Base-by-base conservation (phyloP, 2,888 invertebrate genomes). In the Meloe dianella region DNA sequence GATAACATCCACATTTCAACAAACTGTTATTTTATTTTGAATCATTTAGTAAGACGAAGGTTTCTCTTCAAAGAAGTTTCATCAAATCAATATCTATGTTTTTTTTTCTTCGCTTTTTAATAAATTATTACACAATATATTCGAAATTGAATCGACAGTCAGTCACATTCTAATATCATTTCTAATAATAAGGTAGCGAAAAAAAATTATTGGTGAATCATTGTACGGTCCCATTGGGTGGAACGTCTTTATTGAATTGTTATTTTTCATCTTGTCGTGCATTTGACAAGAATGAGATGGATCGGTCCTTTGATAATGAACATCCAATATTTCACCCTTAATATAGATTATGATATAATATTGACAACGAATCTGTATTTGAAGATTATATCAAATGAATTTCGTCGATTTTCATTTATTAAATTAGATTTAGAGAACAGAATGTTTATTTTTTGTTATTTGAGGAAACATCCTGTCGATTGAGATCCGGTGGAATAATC, bases 251-350 rank as follows among this genome's bases (percentile, higher is more conserved):
- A 47, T 47, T 20, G 47, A 47, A 47, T 9, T 47, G 20, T 8
- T 9, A 47, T 47, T 20, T 20, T 41, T 41, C 17, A 4, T 41
- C 5, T n/a, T 17, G 38, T 22, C 47, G 20, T 47, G 47, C 22
- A 47, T 47, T 47, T 47, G 47, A 47, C 47, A 47, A 47, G 47
- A 47, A 47, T 20, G 47, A 47, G 47, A 47, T 47, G 47, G 47
- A 47, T 47, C 47, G 47, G 47, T 47, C 47, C 41, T 20, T 47
- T 20, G 10, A 47, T 47, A 47, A 47, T 20, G 47, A 47, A 20
- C 47, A 47, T 47, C 47, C 9, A 47, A 47, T 47, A 47, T 47
- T 20, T 20, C 9, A 20, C 47, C 47, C 1, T 20, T 20, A 10
- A 41, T 41, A 17, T 41, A 47, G 2, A 10, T 10, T 20, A 20